Conservation (phyloP, 2,888 invertebrate species). For the Leptogaster cylindrica region DNA sequence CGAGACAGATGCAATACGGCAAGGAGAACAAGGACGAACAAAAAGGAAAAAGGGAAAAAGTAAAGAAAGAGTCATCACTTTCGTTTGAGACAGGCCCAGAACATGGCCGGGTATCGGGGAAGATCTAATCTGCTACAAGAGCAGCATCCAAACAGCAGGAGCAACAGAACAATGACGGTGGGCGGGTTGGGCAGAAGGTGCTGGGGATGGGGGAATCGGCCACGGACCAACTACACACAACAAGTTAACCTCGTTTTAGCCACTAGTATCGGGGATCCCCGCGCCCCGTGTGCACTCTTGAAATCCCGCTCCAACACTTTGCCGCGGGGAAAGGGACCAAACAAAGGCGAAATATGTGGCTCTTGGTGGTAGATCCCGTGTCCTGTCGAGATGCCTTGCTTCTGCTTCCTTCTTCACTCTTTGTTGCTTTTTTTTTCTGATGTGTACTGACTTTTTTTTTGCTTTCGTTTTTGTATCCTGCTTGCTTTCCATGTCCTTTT, state of each 20-base stretch:
- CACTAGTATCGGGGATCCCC: conserved; percentile 5
- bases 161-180: conserved; percentile 37
- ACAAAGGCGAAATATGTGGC: conserved; percentile 6
- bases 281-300: background rate
- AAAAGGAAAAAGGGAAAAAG: conserved; percentile 9
- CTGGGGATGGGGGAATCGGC: background rate
- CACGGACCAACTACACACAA: background rate
- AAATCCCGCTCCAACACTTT: background rate
- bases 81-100: conserved; percentile 31
- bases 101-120: conserved; percentile 30
- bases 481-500: conserved; percentile 11
- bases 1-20: background rate
- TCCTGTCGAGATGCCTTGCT: conserved; percentile 31
- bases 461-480: background rate
- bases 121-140: conserved; percentile 39
- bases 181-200: background rate
- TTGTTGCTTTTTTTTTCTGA: conserved; percentile 5
- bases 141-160: conserved; percentile 38
- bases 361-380: conserved; percentile 34
- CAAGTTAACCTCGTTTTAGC: conserved; percentile 34
- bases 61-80: conserved; percentile 39
- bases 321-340: background rate
- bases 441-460: background rate
- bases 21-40: background rate
- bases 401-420: conserved; percentile 13